Evolutionary conservation across 1,140 invertebrate species (phyloP), one percentile per base, ranked within the genome.

Genomic region (Pemphigus obesinymphae): DNA sequence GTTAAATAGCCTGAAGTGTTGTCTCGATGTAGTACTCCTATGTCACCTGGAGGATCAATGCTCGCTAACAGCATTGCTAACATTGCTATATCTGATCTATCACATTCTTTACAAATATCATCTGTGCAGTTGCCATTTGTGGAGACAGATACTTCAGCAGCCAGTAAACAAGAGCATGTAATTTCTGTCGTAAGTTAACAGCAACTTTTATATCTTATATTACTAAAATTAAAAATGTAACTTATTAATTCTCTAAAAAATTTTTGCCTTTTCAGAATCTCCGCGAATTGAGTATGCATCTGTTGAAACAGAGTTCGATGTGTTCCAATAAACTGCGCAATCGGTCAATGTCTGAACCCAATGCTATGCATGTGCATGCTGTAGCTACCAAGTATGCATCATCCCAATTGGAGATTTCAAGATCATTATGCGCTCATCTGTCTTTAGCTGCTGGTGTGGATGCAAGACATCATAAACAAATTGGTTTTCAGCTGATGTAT

Each of bases 101-200:
- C 76, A 31, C 55, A 80, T 10, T 80, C 55, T 0, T 45, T 61
- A 17, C 50, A 82, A n/a, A 82, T 72, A 1, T 63, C 45, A 48
- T 37, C 61, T 0, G 83, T 83, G 66, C 84, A 83, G 75, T 87
- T 95, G 82, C 94, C 94, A 0, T 96, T 96, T 86, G 88, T 91
- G 61, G 94, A 95, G 86, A 89, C 92, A n/a, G 94, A 96, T 87
- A 93, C 91, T 37, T 95, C 93, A 84, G 95, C 94, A 6, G 94
- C 94, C 15, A 94, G 93, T 83, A 93, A 94, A 84, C 93, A 95
- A 85, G 94, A 96, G 84, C 93, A 96, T 86, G 90, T 95, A 48
- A 93, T 95, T 5, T 94, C 93, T 2, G 94, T 95, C 85, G 92
- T 93, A 84, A 88, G 88, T 87, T 45, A 70, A 45, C n/a, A n/a